A percentile compares a stretch with the other conserved stretches of the same genome.
Evolutionary conservation across 2,797 vertebrate species (phyloP).

Genomic region (Calcarius lapponicus): DNA sequence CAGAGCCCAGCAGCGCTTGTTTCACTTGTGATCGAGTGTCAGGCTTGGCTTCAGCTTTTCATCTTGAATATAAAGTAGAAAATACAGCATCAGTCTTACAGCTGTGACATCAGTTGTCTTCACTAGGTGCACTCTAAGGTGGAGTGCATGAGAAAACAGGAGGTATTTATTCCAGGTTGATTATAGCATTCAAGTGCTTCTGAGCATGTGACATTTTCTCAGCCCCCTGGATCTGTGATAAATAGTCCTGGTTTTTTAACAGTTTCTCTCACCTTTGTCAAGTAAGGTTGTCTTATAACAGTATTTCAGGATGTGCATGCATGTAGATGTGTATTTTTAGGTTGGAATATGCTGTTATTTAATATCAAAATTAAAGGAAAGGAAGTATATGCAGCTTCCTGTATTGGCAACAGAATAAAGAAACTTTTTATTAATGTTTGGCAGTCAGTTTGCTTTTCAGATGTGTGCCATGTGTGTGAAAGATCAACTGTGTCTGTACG

Average conservation of each 20-base stretch:
- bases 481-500: background rate
- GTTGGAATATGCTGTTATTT: background rate
- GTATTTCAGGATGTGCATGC: background rate
- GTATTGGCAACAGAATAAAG: background rate
- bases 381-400: background rate
- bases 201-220: background rate
- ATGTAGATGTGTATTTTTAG: background rate
- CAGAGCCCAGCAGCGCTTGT: background rate
- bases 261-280: background rate
- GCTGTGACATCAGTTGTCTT: background rate
- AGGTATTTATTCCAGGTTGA: background rate
- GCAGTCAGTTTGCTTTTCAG: background rate
- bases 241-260: background rate
- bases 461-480: background rate
- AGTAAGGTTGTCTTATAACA: background rate
- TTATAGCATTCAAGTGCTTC: background rate
- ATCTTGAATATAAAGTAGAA: background rate
- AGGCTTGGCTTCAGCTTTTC: background rate
- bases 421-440: background rate
- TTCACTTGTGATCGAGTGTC: background rate
- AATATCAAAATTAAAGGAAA: background rate
- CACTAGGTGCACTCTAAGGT: background rate
- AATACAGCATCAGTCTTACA: accelerated
- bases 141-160: background rate
- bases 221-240: background rate